Base-by-base conservation (phyloP, 2,113 vertebrate genomes). In the Grammomys surdaster region DNA sequence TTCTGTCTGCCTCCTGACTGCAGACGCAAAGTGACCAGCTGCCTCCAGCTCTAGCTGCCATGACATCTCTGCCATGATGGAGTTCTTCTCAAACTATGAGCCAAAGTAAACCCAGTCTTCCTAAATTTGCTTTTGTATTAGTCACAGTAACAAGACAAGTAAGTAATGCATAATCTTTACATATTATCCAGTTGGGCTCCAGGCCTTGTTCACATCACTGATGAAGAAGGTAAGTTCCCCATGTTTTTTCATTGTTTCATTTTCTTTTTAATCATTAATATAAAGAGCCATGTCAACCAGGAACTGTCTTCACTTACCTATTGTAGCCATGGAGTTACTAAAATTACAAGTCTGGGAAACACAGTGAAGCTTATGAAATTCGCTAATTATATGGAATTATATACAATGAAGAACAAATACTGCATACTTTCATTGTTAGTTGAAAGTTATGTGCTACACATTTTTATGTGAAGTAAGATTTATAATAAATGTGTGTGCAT, bases 351-450 rank as follows among this genome's bases (percentile, higher is more conserved):
- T 78, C 63, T 89, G 78, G 72, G 24, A 13, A 92, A 87, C 60
- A 12, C n/a, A 87, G 8, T 26, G 46, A 56, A 89, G 84, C 22
- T 28, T 95, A 56, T 84, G 63, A 94, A 86, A 94, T 91, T 46
- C 63, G n/a, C 72, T 93, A 70, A 24, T 54, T 82, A 67, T 28
- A 70, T 82, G 14, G 48, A 75, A 88, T 91, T 89, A 51, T 51
- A 51, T 82, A 46, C 46, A 93, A 7, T 31, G 51, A 67, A 77
- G 51, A 91, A 46, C 56, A 92, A 89, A 73, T 75, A 90, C 28
- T 14, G 14, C 19, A 78, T 8, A 69, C 51, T 60, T 60, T 69
- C 54, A 63, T 87, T 88, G 70, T 24, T 81, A 16, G 63, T 89
- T 87, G 33, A 43, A 89, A 72, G 56, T 69, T 72, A 58, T 87